Base-by-base conservation (phyloP, 2,888 invertebrate species). In the Isotomurus palustris region DNA sequence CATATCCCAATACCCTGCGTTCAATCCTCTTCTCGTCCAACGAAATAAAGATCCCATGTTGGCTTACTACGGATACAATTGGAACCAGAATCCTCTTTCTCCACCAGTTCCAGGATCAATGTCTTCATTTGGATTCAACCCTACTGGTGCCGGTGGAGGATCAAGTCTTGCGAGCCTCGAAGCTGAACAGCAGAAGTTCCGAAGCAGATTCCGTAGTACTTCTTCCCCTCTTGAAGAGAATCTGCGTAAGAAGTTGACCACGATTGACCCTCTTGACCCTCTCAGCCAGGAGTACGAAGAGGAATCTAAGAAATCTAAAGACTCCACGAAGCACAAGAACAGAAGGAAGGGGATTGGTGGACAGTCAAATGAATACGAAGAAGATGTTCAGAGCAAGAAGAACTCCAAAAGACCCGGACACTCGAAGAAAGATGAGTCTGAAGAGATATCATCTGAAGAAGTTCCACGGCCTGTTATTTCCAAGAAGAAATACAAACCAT, bases 271-370 rank as follows among this genome's bases (percentile, higher is more conserved):
- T 3, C 58, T 62, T 44, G 61, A 62, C 21, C 61, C 61, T 8
- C 43, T 53, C 27, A 51, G 40, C 8, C 55, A 62, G 32, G 62
- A 65, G 27, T 62, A 65, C 22, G 62, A 65, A 3, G 59, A 61
- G 35, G 55, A 44, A 2, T n/a, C 32, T 17, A 28, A 51, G 24
- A 21, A 40, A 35, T 14, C 22, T 4, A 28, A 53, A 6, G 36
- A 40, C 14, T 40, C n/a, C 8, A 40, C 19, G 2, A 47, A 38
- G 17, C 19, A 12, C 22, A 28, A 38, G n/a, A 17, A 8, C 6
- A 40, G 6, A 40, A 22, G 24, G 19, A 5, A 19, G 6, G 17
- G 29, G 25, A 51, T 17, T 22, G 10, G 40, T n/a, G 19, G 10
- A 17, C 3, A 19, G 36, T 21, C 25, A 25, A 36, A 53, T 25